A percentile compares a stretch with the other conserved stretches of the same genome.
Conservation (phyloP, 2,888 invertebrate genomes). For the Habroteleia sp. region DNA sequence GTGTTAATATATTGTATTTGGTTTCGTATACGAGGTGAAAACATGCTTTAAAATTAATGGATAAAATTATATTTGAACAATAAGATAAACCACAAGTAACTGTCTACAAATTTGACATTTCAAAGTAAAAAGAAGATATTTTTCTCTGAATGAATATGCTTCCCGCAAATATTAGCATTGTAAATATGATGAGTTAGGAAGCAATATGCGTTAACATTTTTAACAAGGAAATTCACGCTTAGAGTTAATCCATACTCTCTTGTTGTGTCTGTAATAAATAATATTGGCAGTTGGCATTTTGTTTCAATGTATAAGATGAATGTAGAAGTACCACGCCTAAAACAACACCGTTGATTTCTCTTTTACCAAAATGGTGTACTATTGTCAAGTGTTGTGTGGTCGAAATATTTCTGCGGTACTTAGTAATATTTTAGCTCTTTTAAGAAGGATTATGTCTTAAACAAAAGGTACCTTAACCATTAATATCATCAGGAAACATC, state of each 20-base stretch:
- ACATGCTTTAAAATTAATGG: slow-evolving; percentile 38
- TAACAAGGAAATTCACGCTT: slow-evolving; percentile 2
- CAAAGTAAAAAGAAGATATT: slow-evolving; percentile 16
- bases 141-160: slow-evolving; percentile 18
- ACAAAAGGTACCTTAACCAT: slow-evolving; percentile 28
- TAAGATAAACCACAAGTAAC: slow-evolving; percentile 10
- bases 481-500: slow-evolving; percentile 28
- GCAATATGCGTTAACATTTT: slow-evolving; percentile 9
- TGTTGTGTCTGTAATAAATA: slow-evolving; percentile 38
- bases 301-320: slow-evolving; percentile 26
- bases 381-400: slow-evolving; percentile 27
- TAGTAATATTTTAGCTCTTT: slow-evolving; percentile 38
- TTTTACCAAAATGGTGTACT: slow-evolving; percentile 29
- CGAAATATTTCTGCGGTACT: slow-evolving; percentile 29
- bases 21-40: slow-evolving; percentile 19
- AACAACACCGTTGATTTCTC: slow-evolving; percentile 44
- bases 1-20: slow-evolving; percentile 39
- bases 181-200: slow-evolving; percentile 13
- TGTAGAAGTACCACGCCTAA: slow-evolving; percentile 52
- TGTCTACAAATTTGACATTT: slow-evolving; percentile 3
- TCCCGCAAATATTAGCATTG: slow-evolving; percentile 45
- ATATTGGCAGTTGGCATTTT: slow-evolving; percentile 39
- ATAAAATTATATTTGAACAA: slow-evolving; percentile 21
- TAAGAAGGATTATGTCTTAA: slow-evolving; percentile 6
- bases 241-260: slow-evolving; percentile 24